A percentile compares a stretch with the other conserved stretches of the same genome.
Evolutionary conservation across 2,888 invertebrate genomes (phyloP).

Genomic region (Morpho deidamia): DNA sequence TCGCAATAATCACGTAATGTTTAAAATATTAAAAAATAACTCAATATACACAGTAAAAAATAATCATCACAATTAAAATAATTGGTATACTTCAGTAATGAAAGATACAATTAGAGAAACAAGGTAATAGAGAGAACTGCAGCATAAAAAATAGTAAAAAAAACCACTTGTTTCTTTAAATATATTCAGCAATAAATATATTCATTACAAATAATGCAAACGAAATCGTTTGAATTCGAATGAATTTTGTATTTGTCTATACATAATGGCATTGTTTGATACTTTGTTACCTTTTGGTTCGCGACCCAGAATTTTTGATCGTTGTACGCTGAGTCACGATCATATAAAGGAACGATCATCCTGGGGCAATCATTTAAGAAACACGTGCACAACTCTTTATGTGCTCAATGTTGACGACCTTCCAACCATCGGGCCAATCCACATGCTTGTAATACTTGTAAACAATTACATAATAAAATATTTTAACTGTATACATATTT

Average conservation of each 20-base stretch:
- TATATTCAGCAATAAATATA: neutral
- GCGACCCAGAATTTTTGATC: conserved; percentile 17
- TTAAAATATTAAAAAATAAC: too few relatives aligned
- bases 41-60: too few relatives aligned
- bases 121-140: too few relatives aligned
- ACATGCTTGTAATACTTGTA: neutral
- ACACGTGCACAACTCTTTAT: conserved; percentile 20
- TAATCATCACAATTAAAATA: too few relatives aligned
- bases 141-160: too few relatives aligned
- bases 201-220: neutral
- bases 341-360: conserved; percentile 11
- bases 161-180: too few relatives aligned
- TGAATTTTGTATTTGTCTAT: neutral
- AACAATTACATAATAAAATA: neutral
- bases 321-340: conserved; percentile 28
- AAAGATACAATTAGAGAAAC: too few relatives aligned
- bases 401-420: conserved; percentile 5
- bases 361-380: conserved; percentile 19
- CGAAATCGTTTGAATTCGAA: neutral
- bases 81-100: too few relatives aligned
- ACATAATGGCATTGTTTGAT: conserved; percentile 25
- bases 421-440: neutral
- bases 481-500: too few relatives aligned
- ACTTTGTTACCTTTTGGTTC: conserved; percentile 15
- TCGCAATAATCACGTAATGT: too few relatives aligned